Conservation (phyloP, 2,113 vertebrate genomes). For the Ellobius talpinus region DNA sequence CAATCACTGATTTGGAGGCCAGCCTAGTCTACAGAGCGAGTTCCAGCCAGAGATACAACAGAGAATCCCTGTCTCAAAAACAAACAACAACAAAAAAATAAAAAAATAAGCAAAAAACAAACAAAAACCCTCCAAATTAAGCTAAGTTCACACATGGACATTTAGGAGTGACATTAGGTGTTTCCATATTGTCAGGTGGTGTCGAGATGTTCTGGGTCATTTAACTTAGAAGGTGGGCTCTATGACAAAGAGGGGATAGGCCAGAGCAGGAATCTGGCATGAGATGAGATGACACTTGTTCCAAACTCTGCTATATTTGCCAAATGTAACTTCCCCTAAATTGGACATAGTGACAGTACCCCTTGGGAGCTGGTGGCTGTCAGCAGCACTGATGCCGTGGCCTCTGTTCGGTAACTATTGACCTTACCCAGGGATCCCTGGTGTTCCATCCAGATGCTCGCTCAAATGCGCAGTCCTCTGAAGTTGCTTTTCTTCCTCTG, state of each 20-base stretch:
- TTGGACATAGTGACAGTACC: neutral
- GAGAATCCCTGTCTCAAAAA: neutral
- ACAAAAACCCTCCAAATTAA: neutral
- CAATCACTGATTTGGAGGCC: neutral
- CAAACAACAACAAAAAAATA: neutral
- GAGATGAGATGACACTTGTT: neutral
- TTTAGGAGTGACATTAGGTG: neutral
- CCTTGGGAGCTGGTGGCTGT: neutral
- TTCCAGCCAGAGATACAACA: neutral
- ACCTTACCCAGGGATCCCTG: neutral
- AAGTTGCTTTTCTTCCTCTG: neutral
- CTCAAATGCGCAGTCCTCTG: neutral
- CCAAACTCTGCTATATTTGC: neutral
- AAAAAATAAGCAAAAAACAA: neutral
- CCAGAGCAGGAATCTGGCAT: neutral
- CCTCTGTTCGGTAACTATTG: neutral
- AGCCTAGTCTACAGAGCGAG: neutral
- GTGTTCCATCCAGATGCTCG: neutral
- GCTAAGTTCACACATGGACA: neutral
- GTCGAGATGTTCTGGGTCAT: neutral
- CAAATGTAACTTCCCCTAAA: neutral
- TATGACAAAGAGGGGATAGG: neutral
- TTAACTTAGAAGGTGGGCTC: neutral
- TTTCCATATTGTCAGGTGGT: neutral
- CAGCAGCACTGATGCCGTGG: too few species aligned